Evolutionary conservation across 2,888 invertebrate species (phyloP).

Genomic region (Brachypterus glaber): DNA sequence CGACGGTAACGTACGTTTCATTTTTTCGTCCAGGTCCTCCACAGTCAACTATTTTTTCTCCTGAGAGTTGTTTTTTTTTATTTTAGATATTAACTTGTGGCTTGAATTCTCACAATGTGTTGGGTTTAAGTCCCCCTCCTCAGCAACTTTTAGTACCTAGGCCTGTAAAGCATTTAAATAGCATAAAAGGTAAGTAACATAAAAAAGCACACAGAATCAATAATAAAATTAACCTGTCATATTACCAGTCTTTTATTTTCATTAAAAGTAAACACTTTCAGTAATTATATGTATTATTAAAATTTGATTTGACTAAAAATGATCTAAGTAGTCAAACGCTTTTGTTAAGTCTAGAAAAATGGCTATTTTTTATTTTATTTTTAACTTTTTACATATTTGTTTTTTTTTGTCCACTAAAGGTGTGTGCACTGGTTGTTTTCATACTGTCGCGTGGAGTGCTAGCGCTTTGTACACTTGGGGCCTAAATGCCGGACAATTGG

Average conservation of each 20-base stretch:
- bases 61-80: no score
- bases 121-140: slow-evolving; percentile 50
- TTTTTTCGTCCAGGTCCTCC: slow-evolving; percentile 23
- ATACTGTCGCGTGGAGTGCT: slow-evolving; percentile 59
- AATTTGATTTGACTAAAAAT: no score
- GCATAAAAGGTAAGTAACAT: no score
- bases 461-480: slow-evolving; percentile 69
- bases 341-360: no score
- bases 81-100: slow-evolving; percentile 52
- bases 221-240: no score
- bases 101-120: slow-evolving; percentile 54
- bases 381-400: no score
- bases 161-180: slow-evolving; percentile 29
- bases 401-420: no score
- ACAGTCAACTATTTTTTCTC: slow-evolving; percentile 3
- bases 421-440: slow-evolving; percentile 59
- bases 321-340: no score
- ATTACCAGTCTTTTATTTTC: no score
- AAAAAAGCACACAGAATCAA: no score
- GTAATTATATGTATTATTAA: no score
- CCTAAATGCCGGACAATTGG: slow-evolving; percentile 72
- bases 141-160: slow-evolving; percentile 42
- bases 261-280: no score
- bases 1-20: slow-evolving; percentile 48
- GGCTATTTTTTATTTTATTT: slow-evolving; percentile 34